Base-by-base conservation (phyloP, 2,113 vertebrate species). In the Accipiter virgatus region DNA sequence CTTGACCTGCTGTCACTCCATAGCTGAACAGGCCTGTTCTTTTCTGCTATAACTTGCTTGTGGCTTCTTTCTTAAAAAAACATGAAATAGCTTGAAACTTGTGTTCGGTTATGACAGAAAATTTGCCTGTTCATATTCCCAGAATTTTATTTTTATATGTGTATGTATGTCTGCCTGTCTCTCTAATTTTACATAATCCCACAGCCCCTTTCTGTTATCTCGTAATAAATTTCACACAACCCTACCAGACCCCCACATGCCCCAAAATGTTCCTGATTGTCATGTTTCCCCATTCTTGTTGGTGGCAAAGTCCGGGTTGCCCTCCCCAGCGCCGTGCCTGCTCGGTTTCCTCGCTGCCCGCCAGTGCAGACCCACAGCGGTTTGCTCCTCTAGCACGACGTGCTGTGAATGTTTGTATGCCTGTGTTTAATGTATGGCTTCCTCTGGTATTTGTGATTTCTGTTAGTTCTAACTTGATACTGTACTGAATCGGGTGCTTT, bases 401-500 rank as follows among this genome's bases (percentile, higher is more conserved):
- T 45, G 75, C 72, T 22, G 38, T 5, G 14, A 5, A 6, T 1
- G 13, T 15, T 53, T 6, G 14, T 5, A 5, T 23, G 66, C 3
- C 86, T 8, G 43, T 4, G 2, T 40, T 29, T 32, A 2, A 4
- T 1, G 3, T 9, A 1, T 2, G 8, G 14, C 70, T 34, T 38
- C 53, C 74, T 27, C 32, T 15, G 38, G 29, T 25, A 1, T 25
- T 23, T 9, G 58, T 2, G 4, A 3, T 25, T 20, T 25, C 40
- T 36, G 23, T 22, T 6, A 15, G 23, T 10, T 40, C 45, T 29
- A 11, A 13, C 20, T 45, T 13, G 29, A 2, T 6, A 1, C 42
- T 0, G 2, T 6, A 3, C 21, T 4, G 16, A 8, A 6, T 8
- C 0, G 4, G 38, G 25, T 1, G 2, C 52, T 32, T 25, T n/a